Base-by-base conservation (phyloP, 1,140 invertebrate genomes). In the Agraylea sexmaculata region DNA sequence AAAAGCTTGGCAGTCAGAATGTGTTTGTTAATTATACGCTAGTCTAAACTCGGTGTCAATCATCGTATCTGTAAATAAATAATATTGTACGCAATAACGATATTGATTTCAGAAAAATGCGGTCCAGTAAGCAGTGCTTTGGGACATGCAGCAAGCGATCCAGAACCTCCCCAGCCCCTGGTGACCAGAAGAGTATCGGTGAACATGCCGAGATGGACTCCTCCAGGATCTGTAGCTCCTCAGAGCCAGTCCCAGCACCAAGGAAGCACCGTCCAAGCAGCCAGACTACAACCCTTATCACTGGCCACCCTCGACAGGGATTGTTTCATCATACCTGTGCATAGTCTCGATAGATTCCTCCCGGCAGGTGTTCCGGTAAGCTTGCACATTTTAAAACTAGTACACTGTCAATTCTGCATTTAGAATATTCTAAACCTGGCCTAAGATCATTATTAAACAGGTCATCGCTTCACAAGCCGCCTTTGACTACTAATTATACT, bases 241-340 rank as follows among this genome's bases (percentile, higher is more conserved):
- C 20, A 36, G 19, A 19, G 11, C 23, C 36, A 13, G 4, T 20
- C 20, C 40, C 40, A 40, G 18, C 15, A n/a, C 29, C 29, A 32
- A 12, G 35, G 37, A 5, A 47, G n/a, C 42, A 41, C 38, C 2
- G 40, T 44, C 19, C 25, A 22, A 20, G 36, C 51, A 6, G 54
- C 66, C 34, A 53, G 74, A 53, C 64, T 74, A 1, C 76, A 80
- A 51, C 77, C 80, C 13, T 74, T 80, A 32, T 80, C 78, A 1
- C 66, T 87, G 50, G 77, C 82, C 13, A 83, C 78, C 0, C 61
- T 87, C 41, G 81, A 87, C 58, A 70, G 79, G 54, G 86, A 89
- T 63, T 89, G 84, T 60, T 88, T 89, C 61, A 87, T 89, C 55
- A 88, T 89, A 62, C 85, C 86, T 8, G 76, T 87, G 8, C 82